These are phyloP conservation scores for Rhagonycha fulva DNA, from an alignment of 2,888 invertebrate species.

Conservation along the genomic window DNA sequence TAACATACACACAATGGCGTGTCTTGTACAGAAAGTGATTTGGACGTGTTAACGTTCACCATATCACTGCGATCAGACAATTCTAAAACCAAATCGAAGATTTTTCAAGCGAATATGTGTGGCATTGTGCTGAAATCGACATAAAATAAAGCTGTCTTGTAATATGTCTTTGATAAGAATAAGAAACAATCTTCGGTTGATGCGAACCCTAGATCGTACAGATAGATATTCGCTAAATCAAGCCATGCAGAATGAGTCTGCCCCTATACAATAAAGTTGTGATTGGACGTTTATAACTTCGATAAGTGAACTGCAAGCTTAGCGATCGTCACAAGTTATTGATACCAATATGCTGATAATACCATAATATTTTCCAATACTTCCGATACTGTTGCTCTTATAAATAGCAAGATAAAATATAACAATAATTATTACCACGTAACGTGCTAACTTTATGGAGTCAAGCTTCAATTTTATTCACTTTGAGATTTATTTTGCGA, in stretches of 20 bases:
- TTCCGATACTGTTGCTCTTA: neutral
- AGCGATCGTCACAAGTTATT: slow-evolving; percentile 35
- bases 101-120: slow-evolving; percentile 33
- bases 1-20: neutral
- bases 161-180: slow-evolving; percentile 48
- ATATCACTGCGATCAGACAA: slow-evolving; percentile 29
- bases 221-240: slow-evolving; percentile 36
- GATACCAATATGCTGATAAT: slow-evolving; percentile 31
- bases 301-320: slow-evolving; percentile 36
- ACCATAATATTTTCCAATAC: neutral
- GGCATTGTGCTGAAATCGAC: slow-evolving; percentile 51
- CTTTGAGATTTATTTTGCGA: neutral
- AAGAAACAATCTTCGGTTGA: slow-evolving; percentile 43
- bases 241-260: slow-evolving; percentile 42
- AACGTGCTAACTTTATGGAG: neutral
- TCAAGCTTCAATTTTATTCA: neutral
- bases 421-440: neutral
- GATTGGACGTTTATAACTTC: slow-evolving; percentile 42
- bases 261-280: slow-evolving; percentile 40
- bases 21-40: slow-evolving; percentile 13
- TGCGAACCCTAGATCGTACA: slow-evolving; percentile 39
- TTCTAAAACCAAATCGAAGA: slow-evolving; percentile 24
- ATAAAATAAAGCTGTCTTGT: slow-evolving; percentile 47
- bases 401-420: neutral
- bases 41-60: slow-evolving; percentile 21